These are phyloP conservation scores for Drosophila eohydei DNA, from an alignment of 2,888 invertebrate genomes.

Conservation along the genomic window DNA sequence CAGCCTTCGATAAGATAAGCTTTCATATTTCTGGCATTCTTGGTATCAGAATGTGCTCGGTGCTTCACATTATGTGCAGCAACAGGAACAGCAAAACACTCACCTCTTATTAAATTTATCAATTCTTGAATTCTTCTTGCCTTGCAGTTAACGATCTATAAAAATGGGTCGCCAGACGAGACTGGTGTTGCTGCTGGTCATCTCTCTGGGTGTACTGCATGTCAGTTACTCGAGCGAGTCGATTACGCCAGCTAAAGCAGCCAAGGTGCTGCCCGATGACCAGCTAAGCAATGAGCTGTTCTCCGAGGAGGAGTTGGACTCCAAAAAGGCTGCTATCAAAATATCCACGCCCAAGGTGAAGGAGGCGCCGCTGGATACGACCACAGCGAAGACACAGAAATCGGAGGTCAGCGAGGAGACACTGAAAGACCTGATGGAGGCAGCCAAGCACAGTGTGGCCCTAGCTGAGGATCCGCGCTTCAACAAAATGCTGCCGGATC, in stretches of 20 bases:
- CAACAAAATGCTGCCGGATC: conserved; percentile 82
- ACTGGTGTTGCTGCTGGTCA: conserved; percentile 83
- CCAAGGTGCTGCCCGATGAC: conserved; percentile 60
- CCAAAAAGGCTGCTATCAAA: conserved; percentile 53
- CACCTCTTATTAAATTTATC: background rate
- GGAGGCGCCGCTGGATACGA: conserved; percentile 45
- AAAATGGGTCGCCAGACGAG: conserved; percentile 84
- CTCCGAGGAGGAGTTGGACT: conserved; percentile 54
- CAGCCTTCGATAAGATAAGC: conserved; percentile 63
- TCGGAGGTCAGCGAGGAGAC: conserved; percentile 69
- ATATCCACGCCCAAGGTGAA: conserved; percentile 81
- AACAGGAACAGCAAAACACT: background rate
- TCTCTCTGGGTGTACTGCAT: conserved; percentile 74
- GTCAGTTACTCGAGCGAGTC: conserved; percentile 61
- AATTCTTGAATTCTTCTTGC: background rate
- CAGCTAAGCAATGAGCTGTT: conserved; percentile 72
- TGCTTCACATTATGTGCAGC: conserved; percentile 5
- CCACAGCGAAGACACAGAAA: conserved; percentile 45
- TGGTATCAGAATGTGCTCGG: conserved; percentile 34
- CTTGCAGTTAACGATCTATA: conserved; percentile 54
- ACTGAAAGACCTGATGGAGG: conserved; percentile 78
- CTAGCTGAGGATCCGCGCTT: conserved; percentile 79
- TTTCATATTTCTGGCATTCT: conserved; percentile 18
- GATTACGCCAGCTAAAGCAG: conserved; percentile 19
- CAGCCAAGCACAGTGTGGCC: conserved; percentile 80